Evolutionary conservation across 1,140 invertebrate genomes (phyloP), one percentile per base, ranked within the genome.

Genomic region (Contarinia nasturtii): DNA sequence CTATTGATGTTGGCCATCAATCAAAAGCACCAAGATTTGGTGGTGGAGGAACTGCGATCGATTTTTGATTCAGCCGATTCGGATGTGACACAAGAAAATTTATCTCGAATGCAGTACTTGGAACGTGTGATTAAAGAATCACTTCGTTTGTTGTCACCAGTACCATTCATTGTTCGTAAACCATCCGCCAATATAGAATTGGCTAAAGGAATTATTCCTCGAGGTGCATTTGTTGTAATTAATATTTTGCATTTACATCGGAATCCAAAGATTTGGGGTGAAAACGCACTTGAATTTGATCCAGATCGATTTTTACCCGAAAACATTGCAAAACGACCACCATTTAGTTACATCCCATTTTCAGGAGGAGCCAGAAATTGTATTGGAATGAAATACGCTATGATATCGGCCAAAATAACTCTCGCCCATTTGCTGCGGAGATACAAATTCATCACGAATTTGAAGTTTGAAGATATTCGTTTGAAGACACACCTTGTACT

Each of bases 231-330:
- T 0, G 20, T 48, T 17, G 20, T 33, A 10, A 36, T 42, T 11
- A 27, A 48, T 15, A 48, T 48, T 43, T 42, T 38, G 20, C 20
- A 18, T 8, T 44, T 48, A 12, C 75, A 79, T 51, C 55, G 67
- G 18, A 62, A 74, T 54, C 61, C 63, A 7, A 56, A 70, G 27
- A 53, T 62, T 41, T 79, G 65, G 27, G 27, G 27, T 50, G 64
- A 70, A 20, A 61, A 80, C 49, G 75, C 78, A 3, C 66, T 77
- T 2, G 55, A 53, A 17, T 82, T 76, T 53, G 65, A 79, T 62
- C 79, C 79, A 0, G 75, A 79, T 33, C 57, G 75, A 51, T 81
- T 80, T 57, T 51, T 70, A 15, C 64, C 69, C 0, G 76, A 79
- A 56, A 69, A 71, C 50, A 40, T 51, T 1, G 44, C 49, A 1